phyloP scores from a whole-genome alignment of 2,888 invertebrate species.

The Ethmia dodecea region DNA sequence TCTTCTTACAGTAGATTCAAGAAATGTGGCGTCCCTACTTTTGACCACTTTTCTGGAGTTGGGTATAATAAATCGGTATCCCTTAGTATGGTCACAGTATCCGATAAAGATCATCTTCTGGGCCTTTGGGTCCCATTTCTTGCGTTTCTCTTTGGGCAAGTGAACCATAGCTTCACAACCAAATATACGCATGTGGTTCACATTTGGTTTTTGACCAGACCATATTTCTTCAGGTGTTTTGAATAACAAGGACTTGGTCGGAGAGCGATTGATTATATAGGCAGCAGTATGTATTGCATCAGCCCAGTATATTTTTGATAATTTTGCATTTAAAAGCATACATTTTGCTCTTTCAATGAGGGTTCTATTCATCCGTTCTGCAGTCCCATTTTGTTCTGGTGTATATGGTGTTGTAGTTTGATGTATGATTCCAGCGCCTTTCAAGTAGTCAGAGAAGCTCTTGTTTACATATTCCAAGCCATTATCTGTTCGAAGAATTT shows the following conservation, averaged over 20 bases:
- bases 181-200: neutral
- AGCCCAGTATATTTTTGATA: neutral
- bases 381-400: slow-evolving; percentile 1
- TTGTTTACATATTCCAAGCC: slow-evolving; percentile 1
- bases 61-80: neutral
- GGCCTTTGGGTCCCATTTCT: slow-evolving; percentile 2
- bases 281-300: slow-evolving; percentile 2
- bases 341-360: slow-evolving; percentile 1
- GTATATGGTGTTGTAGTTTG: slow-evolving; percentile 1
- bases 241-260: neutral
- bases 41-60: neutral
- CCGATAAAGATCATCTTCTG: slow-evolving; percentile 3
- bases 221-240: slow-evolving; percentile 1
- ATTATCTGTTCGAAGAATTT: slow-evolving; percentile 12
- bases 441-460: neutral
- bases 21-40: slow-evolving; percentile 1
- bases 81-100: neutral
- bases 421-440: neutral
- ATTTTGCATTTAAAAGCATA: slow-evolving; percentile 2
- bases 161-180: neutral
- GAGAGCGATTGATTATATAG: neutral
- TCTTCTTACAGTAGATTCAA: too few relatives aligned
- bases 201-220: neutral
- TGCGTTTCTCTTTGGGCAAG: slow-evolving; percentile 1
- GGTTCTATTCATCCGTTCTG: neutral